These are phyloP conservation scores for Bubo bubo DNA, from an alignment of 2,113 vertebrate genomes.

Conservation along the genomic window DNA sequence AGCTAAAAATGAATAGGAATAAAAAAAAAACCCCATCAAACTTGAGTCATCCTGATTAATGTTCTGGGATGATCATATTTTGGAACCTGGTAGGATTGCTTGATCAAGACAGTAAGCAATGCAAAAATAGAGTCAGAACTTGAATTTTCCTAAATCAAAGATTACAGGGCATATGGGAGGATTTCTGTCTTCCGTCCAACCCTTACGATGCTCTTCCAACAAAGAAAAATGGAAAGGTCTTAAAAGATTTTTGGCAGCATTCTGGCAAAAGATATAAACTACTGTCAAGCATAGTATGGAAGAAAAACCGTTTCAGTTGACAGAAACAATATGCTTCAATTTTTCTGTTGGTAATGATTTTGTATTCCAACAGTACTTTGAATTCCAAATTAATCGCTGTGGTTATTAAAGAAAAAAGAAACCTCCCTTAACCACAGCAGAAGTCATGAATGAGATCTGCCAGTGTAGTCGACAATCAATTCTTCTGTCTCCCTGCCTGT, in stretches of 20 bases:
- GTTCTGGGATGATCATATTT: neutral
- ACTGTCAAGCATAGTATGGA: neutral
- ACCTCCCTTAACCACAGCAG: neutral
- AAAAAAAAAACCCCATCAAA: neutral
- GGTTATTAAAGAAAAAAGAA: neutral
- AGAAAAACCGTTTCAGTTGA: neutral
- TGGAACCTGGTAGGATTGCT: neutral
- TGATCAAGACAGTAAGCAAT: neutral
- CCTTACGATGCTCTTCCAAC: neutral
- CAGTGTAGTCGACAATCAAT: accelerated
- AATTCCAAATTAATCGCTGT: neutral
- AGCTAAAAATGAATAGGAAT: neutral
- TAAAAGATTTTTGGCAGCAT: constrained; percentile 8
- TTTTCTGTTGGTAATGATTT: constrained; percentile 14
- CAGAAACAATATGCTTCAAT: neutral
- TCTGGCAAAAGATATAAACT: neutral
- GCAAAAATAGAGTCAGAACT: neutral
- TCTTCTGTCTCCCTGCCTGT: neutral
- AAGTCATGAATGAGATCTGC: neutral
- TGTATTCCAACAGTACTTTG: neutral
- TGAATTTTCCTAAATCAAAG: neutral
- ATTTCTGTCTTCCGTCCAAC: neutral
- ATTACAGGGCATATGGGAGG: neutral
- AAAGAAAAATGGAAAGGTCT: neutral
- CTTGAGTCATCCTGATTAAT: neutral